These are phyloP conservation scores for Botrylloides violaceus DNA, from an alignment of 23 tunicate species.

Conservation along the genomic window DNA sequence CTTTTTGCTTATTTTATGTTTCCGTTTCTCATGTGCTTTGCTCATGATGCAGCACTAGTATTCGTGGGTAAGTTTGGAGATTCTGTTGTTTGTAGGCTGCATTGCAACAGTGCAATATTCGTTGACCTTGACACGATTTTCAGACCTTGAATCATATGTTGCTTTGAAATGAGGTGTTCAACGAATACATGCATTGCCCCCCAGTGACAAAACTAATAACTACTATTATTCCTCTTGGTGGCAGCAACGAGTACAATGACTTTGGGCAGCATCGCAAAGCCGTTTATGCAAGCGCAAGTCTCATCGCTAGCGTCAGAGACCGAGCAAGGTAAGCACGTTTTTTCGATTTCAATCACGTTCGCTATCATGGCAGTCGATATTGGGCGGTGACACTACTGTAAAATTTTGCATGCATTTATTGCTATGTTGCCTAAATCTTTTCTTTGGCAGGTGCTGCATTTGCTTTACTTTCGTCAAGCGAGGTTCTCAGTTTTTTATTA, in stretches of 20 bases:
- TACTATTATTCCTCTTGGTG: too few species aligned
- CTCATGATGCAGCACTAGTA: constrained; percentile 16
- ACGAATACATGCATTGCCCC: too few species aligned
- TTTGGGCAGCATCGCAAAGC: constrained; percentile 26
- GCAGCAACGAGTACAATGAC: constrained; percentile 35
- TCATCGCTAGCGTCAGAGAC: constrained; percentile 52
- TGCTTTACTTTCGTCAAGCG: constrained; percentile 64
- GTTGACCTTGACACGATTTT: neutral
- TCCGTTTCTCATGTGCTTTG: constrained; percentile 27
- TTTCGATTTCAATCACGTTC: too few species aligned
- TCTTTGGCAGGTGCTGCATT: constrained; percentile 69
- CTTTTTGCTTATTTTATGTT: constrained; percentile 8
- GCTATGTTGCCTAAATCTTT: too few species aligned
- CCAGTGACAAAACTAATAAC: too few species aligned
- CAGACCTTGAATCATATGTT: neutral
- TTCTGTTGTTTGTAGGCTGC: too few species aligned
- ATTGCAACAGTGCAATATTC: neutral
- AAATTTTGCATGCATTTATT: too few species aligned
- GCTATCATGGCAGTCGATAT: too few species aligned
- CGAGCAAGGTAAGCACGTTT: constrained; percentile 49
- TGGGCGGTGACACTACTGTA: too few species aligned
- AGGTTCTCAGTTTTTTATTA: constrained; percentile 41
- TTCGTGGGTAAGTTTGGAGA: constrained; percentile 38
- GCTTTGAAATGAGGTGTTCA: too few species aligned
- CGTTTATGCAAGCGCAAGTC: constrained; percentile 64